Evolutionary conservation across 2,113 vertebrate genomes (phyloP).

Genomic region (Myocastor coypus): DNA sequence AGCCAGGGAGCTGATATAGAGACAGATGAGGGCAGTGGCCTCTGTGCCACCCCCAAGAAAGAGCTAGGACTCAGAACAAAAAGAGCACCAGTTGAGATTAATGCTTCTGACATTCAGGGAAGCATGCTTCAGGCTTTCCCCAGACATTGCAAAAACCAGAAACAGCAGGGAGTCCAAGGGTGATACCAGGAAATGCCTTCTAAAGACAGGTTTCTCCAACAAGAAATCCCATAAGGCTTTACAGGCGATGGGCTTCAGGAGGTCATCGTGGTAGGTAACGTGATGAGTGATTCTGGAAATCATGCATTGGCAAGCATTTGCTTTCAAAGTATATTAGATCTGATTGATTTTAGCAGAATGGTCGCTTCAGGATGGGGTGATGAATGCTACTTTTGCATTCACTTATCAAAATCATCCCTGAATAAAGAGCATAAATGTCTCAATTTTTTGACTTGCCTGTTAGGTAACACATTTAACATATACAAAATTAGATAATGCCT

Average conservation of each 20-base stretch:
- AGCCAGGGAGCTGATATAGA: background rate
- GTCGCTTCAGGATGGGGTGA: background rate
- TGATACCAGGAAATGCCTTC: background rate
- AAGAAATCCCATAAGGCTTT: constrained; percentile 44
- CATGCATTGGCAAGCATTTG: constrained; percentile 7
- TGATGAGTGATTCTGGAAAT: constrained; percentile 54
- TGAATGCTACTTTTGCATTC: background rate
- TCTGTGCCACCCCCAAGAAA: background rate
- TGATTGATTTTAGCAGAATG: constrained; percentile 1
- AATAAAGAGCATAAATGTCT: background rate
- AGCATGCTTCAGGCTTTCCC: constrained; percentile 46
- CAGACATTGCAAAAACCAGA: background rate
- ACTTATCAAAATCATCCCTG: background rate
- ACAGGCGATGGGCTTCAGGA: constrained; percentile 37
- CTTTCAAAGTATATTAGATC: background rate
- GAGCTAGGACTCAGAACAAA: constrained; percentile 4
- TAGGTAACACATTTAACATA: background rate
- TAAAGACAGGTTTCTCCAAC: constrained; percentile 11
- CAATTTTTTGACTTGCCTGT: constrained; percentile 36
- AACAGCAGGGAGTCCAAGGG: constrained; percentile 20
- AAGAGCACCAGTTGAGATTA: constrained; percentile 26
- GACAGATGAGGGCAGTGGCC: background rate
- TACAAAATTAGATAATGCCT: constrained; percentile 15
- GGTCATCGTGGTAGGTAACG: constrained; percentile 50
- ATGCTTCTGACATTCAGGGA: constrained; percentile 64